Base-by-base conservation (phyloP, 2,797 vertebrate species). In the Heteromormyrus szaboi region DNA sequence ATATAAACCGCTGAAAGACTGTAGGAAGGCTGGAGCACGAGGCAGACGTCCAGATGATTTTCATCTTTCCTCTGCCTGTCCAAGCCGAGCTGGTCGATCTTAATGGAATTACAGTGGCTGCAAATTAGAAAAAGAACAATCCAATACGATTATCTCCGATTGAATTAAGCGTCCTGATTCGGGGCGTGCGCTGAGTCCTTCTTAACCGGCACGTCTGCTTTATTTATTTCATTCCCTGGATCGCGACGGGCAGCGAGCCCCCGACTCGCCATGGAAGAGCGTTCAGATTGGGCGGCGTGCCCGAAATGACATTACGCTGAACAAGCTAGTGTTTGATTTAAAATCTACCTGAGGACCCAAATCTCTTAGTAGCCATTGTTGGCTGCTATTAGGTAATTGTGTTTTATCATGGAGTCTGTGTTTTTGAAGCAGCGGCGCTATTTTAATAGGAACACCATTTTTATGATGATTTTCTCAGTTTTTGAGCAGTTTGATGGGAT, bases 121-220 rank as follows among this genome's bases (percentile, higher is more conserved):
- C 81, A 85, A 62, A 85, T 89, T 56, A 84, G 81, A 56, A 89
- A 84, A 65, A 89, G 44, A 59, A 85, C 41, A 89, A 89, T 85
- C 81, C 44, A 22, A 84, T 68, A 19, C 37, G 46, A 85, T 89
- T 89, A 85, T 85, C 46, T 29, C 14, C 33, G 81, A 85, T 56
- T 53, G 37, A 85, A 85, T 85, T 85, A 89, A 48, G 25, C 29
- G 46, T 89, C 4, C 14, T 12, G 59, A 85, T 48, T 89, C 1
- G 59, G 54, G 22, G 88, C 83, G 54, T 88, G 81, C 19, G 25
- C 79, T 41, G 46, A 85, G 88, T 25, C 85, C 44, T 8, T 68
- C 44, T 68, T 22, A 83, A 33, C 37, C 44, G n/a, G 7, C 83
- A 72, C 11, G 29, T 72, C 33, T 44, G 72, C 29, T 62, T 48